Conservation (phyloP, 2,797 vertebrate species). For the Gallinago nigripennis region DNA sequence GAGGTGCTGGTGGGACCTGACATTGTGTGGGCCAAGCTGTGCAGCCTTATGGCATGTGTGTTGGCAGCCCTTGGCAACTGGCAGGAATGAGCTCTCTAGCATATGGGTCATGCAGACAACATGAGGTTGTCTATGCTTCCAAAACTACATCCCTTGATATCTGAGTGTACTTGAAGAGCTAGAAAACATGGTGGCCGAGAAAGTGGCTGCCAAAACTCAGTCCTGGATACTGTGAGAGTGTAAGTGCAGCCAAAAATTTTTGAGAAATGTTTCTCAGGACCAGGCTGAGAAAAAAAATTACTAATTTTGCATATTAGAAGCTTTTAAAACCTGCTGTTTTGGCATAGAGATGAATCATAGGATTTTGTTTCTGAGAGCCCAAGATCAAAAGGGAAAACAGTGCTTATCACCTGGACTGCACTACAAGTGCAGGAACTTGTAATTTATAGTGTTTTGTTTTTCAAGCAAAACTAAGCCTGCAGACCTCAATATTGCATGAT, state of each 20-base stretch:
- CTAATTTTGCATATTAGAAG: neutral
- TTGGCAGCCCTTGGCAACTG: neutral
- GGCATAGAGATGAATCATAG: neutral
- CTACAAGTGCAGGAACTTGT: neutral
- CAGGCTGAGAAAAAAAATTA: neutral
- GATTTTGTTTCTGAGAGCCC: neutral
- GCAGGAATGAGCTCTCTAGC: neutral
- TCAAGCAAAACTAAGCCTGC: neutral
- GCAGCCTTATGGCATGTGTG: neutral
- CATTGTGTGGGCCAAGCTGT: neutral
- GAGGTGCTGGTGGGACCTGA: neutral
- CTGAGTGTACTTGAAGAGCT: neutral
- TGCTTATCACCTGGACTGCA: neutral
- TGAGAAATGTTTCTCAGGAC: neutral
- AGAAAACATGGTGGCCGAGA: neutral
- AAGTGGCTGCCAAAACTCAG: neutral
- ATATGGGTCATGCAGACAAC: neutral
- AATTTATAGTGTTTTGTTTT: neutral
- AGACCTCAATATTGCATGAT: neutral
- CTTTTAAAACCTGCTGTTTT: neutral
- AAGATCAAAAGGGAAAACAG: neutral
- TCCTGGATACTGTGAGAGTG: neutral
- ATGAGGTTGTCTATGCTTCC: neutral
- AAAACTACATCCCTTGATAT: neutral
- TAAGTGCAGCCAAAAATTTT: neutral